Conservation (phyloP, 2,888 invertebrate species). For the Thera obeliscata region DNA sequence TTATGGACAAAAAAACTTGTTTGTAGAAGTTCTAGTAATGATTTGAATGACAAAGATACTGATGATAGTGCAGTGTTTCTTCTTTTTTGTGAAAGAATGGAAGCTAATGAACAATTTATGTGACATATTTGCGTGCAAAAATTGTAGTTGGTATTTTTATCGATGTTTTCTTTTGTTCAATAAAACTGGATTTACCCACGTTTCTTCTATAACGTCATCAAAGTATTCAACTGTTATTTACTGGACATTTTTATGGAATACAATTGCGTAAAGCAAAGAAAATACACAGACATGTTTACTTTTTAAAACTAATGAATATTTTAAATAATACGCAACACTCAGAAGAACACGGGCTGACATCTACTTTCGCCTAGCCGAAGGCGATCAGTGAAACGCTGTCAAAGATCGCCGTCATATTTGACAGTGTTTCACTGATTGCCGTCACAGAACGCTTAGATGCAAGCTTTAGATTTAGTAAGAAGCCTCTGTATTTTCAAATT, state of each 20-base stretch:
- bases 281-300: background rate
- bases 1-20: slow-evolving; percentile 45
- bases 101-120: slow-evolving; percentile 1
- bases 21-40: slow-evolving; percentile 51
- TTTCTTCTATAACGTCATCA: background rate
- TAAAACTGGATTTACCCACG: background rate
- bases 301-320: too few species aligned
- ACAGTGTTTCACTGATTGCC: too few species aligned
- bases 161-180: background rate
- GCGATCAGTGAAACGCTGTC: too few species aligned
- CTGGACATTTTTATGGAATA: background rate
- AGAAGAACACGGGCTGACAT: too few species aligned
- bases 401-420: too few species aligned
- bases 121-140: slow-evolving; percentile 1
- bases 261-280: background rate
- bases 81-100: slow-evolving; percentile 2
- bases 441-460: too few species aligned
- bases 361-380: too few species aligned
- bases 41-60: slow-evolving; percentile 25
- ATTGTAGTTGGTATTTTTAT: background rate
- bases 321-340: background rate
- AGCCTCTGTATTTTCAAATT: too few species aligned
- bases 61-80: slow-evolving; percentile 19
- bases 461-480: too few species aligned
- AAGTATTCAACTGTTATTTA: background rate